Evolutionary conservation across 2,113 vertebrate genomes (phyloP).

Genomic region (Cottus gobio): DNA sequence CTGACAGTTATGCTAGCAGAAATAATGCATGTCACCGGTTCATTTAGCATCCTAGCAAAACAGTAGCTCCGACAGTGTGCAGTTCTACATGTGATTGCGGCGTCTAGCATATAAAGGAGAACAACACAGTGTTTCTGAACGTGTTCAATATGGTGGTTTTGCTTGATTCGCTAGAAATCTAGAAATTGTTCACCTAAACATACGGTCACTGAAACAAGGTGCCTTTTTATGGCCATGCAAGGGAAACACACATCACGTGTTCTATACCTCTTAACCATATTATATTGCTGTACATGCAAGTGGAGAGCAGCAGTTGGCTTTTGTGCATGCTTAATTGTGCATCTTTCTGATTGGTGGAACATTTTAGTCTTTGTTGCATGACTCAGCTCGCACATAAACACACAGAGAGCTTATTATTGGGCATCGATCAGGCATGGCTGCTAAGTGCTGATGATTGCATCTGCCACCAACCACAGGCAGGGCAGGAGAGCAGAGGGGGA

Average conservation of each 20-base stretch:
- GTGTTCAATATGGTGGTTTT: not conserved
- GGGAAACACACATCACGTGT: not conserved
- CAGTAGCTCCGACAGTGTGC: not conserved
- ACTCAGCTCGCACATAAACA: constrained; percentile 68
- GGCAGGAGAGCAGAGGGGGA: constrained; percentile 26
- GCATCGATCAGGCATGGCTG: constrained; percentile 42
- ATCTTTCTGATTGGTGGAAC: constrained; percentile 40
- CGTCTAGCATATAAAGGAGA: not conserved
- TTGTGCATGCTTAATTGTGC: constrained; percentile 22
- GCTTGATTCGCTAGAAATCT: too few relatives aligned
- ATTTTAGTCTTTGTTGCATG: constrained; percentile 49
- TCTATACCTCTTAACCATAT: not conserved
- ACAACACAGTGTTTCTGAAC: not conserved
- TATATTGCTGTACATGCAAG: not conserved
- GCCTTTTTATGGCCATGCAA: not conserved
- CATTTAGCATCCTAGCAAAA: constrained; percentile 22
- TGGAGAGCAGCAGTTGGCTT: constrained; percentile 7
- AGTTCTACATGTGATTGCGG: not conserved
- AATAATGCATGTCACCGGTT: constrained; percentile 8
- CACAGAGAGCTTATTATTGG: constrained; percentile 39
- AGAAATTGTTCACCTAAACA: not conserved
- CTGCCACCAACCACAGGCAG: constrained; percentile 26
- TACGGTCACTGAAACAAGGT: not conserved
- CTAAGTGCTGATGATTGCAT: constrained; percentile 64
- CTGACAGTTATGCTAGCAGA: constrained; percentile 4